Base-by-base conservation (phyloP, 2,888 invertebrate species). In the Drosophila quinaria region DNA sequence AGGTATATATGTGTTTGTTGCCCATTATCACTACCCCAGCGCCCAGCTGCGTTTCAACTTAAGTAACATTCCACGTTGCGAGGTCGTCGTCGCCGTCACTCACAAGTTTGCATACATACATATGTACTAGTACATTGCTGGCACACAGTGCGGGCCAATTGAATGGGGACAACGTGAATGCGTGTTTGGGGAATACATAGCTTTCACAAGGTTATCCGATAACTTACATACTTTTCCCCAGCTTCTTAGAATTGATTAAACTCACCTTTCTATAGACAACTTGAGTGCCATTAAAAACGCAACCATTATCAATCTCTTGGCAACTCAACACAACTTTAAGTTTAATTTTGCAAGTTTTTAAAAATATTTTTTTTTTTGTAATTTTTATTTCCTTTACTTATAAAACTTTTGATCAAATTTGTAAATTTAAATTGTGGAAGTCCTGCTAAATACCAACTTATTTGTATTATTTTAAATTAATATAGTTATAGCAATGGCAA, bases 31-130 rank as follows among this genome's bases (percentile, higher is more conserved):
- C 77, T 69, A 74, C 49, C 62, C 70, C 64, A 72, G 78, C 78
- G 80, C 83, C 73, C 84, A 83, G 81, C 77, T 83, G 87, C 69
- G 87, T 66, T 81, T 70, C 79, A 81, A 83, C 76, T 86, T 83
- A 79, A 83, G 83, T 83, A 83, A 83, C 77, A 83, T 86, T 83
- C 72, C 78, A 87, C 71, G 77, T 83, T 79, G 79, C 74, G 77
- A 71, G 74, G 80, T 70, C 70, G 69, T 25, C 58, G 44, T 25
- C 50, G 46, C 13, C 50, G 25, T 35, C 37, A 17, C 35, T 33
- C 11, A 54, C 29, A 72, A 65, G 33, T 77, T 79, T 66, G 56
- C 70, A 76, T 73, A 68, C 63, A 58, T 5, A 25, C 6, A 5
- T 25, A 25, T 25, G 25, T 25, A 5, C 5, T 25, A 25, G 22